phyloP scores from a whole-genome alignment of 2,113 vertebrate species.

The Pionites leucogaster region DNA sequence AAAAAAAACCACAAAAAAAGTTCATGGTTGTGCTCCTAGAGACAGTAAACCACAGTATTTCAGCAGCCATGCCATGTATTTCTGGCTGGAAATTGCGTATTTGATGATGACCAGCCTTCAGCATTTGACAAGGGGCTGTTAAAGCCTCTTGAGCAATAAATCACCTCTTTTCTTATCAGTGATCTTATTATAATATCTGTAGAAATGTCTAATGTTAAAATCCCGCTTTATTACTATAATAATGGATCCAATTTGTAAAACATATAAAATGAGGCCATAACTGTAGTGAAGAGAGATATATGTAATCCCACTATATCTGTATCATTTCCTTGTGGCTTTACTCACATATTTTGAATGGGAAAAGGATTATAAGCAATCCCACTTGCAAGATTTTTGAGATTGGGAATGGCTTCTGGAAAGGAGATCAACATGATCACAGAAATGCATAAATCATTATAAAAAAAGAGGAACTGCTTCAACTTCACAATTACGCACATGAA shows the following conservation, averaged over 20 bases:
- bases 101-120: conserved; percentile 9
- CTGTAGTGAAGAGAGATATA: conserved; percentile 11
- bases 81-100: conserved; percentile 20
- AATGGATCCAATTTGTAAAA: conserved; percentile 64
- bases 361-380: neutral
- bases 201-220: conserved; percentile 52
- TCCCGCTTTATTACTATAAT: conserved; percentile 41
- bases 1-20: neutral
- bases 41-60: conserved; percentile 34
- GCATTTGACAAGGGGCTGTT: conserved; percentile 23
- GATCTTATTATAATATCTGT: conserved; percentile 52
- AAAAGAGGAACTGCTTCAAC: neutral
- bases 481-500: fast-evolving
- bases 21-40: neutral
- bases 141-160: conserved; percentile 32
- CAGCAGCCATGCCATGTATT: neutral
- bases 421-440: neutral
- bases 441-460: neutral
- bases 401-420: neutral
- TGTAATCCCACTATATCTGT: neutral
- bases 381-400: neutral
- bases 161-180: conserved; percentile 35
- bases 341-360: neutral
- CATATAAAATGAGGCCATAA: conserved; percentile 31
- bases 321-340: neutral